A percentile compares a stretch with the other conserved stretches of the same genome.
phyloP scores from a whole-genome alignment of 2,888 invertebrate genomes.

The Tetranychus piercei region DNA sequence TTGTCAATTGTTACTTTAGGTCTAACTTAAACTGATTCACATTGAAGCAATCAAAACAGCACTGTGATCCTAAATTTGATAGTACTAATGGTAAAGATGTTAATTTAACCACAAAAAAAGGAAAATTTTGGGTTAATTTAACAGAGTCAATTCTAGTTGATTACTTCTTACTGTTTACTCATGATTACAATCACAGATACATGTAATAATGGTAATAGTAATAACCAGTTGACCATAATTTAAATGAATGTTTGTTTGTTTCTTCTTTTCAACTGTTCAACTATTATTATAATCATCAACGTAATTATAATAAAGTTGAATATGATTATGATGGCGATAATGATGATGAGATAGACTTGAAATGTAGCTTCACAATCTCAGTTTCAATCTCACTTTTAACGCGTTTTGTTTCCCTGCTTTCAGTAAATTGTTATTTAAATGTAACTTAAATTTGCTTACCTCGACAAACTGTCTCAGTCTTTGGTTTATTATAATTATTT shows the following conservation, averaged over 20 bases:
- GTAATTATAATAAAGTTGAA: not conserved
- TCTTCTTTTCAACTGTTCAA: not conserved
- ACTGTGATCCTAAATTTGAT: not conserved
- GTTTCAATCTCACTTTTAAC: not conserved
- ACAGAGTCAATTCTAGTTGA: not conserved
- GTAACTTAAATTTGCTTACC: not conserved
- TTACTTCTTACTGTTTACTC: not conserved
- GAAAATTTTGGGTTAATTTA: not conserved
- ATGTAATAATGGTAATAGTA: not conserved
- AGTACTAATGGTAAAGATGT: not conserved
- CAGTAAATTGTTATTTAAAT: not conserved
- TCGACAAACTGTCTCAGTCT: not conserved
- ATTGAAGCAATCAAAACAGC: too few species aligned
- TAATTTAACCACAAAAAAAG: not conserved
- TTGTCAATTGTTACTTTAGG: too few species aligned
- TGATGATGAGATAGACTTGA: not conserved
- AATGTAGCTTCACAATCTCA: not conserved
- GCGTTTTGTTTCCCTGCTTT: not conserved
- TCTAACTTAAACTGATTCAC: too few species aligned
- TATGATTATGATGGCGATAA: not conserved
- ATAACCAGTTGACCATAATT: not conserved
- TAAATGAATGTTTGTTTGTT: not conserved
- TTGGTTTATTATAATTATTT: too few species aligned
- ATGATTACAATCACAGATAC: not conserved
- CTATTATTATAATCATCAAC: not conserved